phyloP scores from a whole-genome alignment of 2,797 vertebrate genomes.

The Gambelia wislizenii region DNA sequence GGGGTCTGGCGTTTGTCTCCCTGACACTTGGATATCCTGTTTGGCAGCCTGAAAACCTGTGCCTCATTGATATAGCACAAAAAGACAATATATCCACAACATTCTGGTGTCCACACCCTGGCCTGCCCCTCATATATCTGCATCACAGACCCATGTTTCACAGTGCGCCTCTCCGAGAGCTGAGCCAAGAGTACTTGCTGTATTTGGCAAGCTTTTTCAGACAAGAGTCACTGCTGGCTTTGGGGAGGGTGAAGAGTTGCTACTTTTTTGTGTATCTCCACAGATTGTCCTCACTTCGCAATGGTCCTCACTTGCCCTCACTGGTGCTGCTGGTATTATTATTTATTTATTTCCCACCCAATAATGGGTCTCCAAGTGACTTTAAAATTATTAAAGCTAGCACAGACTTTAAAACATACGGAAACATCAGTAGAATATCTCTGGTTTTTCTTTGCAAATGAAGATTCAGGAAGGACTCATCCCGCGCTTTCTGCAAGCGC shows the following conservation, averaged over 20 bases:
- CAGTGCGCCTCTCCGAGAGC: background rate
- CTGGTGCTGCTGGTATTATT: no score
- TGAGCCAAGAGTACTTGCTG: background rate
- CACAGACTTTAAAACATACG: no score
- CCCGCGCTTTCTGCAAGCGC: no score
- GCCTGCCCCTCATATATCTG: background rate
- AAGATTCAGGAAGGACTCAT: no score
- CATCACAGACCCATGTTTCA: background rate
- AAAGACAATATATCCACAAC: no score
- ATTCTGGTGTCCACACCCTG: background rate
- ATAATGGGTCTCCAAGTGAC: no score
- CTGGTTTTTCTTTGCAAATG: no score
- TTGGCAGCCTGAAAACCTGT: background rate
- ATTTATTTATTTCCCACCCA: no score
- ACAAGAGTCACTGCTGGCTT: no score
- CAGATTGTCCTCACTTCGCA: background rate
- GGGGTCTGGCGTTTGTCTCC: background rate
- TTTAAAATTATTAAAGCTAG: no score
- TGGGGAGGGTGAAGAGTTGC: no score
- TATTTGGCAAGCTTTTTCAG: background rate
- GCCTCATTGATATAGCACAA: background rate
- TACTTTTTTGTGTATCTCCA: background rate
- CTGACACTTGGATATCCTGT: slow-evolving; percentile 9
- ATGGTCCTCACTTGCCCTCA: background rate
- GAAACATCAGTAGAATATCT: no score